Evolutionary conservation across 2,797 vertebrate genomes (phyloP).

Genomic region (Thunnus albacares): DNA sequence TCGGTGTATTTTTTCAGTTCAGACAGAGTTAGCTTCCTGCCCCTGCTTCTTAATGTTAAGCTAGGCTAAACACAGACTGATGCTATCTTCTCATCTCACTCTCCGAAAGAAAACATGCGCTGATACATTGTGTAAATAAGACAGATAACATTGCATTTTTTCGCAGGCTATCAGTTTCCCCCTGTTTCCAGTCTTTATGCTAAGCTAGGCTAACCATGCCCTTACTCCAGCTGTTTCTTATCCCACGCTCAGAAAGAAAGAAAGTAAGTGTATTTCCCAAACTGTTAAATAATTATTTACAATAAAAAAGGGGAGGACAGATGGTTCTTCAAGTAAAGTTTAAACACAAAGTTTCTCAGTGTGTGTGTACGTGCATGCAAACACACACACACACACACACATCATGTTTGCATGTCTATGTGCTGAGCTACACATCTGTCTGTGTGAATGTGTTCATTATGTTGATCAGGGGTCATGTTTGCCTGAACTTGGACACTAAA

Average conservation of each 20-base stretch:
- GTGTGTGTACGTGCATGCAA: constrained; percentile 18
- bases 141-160: not conserved
- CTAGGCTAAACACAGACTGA: not conserved
- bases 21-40: not conserved
- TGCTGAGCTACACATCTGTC: constrained; percentile 51
- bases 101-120: not conserved
- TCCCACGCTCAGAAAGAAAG: constrained; percentile 8
- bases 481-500: constrained; percentile 83
- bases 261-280: not conserved
- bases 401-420: constrained; percentile 2
- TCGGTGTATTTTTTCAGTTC: not conserved
- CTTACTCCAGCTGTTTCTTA: not conserved
- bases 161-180: not conserved
- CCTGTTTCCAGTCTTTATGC: constrained; percentile 5
- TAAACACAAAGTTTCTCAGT: constrained; percentile 56
- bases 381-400: constrained; percentile 30
- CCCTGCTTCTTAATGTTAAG: not conserved
- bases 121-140: not conserved
- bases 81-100: not conserved
- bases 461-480: constrained; percentile 83
- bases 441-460: constrained; percentile 77
- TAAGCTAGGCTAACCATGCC: constrained; percentile 15
- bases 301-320: constrained; percentile 42
- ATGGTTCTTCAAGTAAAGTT: constrained; percentile 47
- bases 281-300: not conserved